Base-by-base conservation (phyloP, 1,140 invertebrate species). In the Lasioglossum albipes region DNA sequence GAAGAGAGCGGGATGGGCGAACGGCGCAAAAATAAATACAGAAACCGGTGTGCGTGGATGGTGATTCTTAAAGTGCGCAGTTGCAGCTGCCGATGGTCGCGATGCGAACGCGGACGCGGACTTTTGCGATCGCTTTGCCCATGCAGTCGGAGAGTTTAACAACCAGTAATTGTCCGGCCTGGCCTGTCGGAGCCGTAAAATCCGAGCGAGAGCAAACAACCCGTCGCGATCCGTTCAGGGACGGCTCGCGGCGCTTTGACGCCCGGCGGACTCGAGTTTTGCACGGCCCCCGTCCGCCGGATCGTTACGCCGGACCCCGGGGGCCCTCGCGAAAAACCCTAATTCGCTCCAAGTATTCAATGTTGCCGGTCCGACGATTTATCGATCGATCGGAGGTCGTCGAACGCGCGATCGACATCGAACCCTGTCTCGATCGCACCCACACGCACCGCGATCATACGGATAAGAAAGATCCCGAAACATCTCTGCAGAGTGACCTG, bases 151-250 rank as follows among this genome's bases (percentile, higher is more conserved):
- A 73, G 88, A 89, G 84, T 91, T 90, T 90, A 91, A 91, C 90
- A 91, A 90, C 89, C 90, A 87, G 89, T 91, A 91, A 91, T 91
- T 90, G 89, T 91, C 84, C 89, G 84, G 81, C 57, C 83, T 83
- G 84, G 81, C 82, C 82, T 79, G 89, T 87, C 84, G 81, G 82
- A 84, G 87, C 89, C 86, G 88, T 91, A 90, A 91, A 91, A 91
- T 90, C 84, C 84, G 75, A 87, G 78, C 84, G 84, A 84, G 89
- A 89, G 87, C 89, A 91, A 91, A 91, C 90, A 91, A 89, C 87
- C 75, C 88, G 88, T 79, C 81, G 76, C 77, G 65, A 62, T 82
- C 42, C 22, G 70, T 75, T 77, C 84, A 82, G 84, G 73, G 77
- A 85, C 84, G 79, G 69, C 84, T 68, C 70, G 79, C 69, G 49